Evolutionary conservation across 2,797 vertebrate species (phyloP), one percentile per base, ranked within the genome.

Genomic region (Girardinus metallicus): DNA sequence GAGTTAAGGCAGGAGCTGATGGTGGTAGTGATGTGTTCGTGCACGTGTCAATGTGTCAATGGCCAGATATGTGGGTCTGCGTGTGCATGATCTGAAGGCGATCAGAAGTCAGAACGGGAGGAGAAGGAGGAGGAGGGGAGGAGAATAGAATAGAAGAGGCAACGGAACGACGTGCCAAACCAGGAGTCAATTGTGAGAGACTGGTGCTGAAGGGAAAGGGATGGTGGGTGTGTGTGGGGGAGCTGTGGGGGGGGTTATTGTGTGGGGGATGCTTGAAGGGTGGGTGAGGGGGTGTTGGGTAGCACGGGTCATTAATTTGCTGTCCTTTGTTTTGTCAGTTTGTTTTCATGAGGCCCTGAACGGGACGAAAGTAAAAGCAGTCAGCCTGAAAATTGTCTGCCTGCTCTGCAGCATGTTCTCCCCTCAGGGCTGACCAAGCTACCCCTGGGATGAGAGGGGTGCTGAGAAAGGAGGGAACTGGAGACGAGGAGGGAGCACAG

Each of bases 291-390:
- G 36, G 34, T 0, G 15, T 47, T 36, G 1, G n/a, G 16, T 95
- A 87, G 95, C 95, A 98, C 80, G 98, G 98, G 97, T 98, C 98
- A 99, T 99, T 99, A 98, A 99, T 98, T 99, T 97, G 97, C 97
- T 97, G 97, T 99, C 97, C 97, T 98, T 99, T 99, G 97, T 98
- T 99, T 99, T 99, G 98, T 99, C 98, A 98, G 98, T 99, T 97
- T 99, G 97, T 99, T 99, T 99, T 99, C 91, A 96, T 94, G 97
- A 95, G 96, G 96, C 96, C 95, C 96, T 96, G 96, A 94, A 97
- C 94, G 94, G 96, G 86, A 91, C 85, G 96, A 99, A 97, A 99
- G 97, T 99, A 98, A 99, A 99, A 97, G 95, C 98, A 98, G 96
- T 97, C 97, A 98, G 97, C 97, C 98, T 98, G 98, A 99, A 99